Conservation (phyloP, 2,797 vertebrate species). For the Nothura maculosa region DNA sequence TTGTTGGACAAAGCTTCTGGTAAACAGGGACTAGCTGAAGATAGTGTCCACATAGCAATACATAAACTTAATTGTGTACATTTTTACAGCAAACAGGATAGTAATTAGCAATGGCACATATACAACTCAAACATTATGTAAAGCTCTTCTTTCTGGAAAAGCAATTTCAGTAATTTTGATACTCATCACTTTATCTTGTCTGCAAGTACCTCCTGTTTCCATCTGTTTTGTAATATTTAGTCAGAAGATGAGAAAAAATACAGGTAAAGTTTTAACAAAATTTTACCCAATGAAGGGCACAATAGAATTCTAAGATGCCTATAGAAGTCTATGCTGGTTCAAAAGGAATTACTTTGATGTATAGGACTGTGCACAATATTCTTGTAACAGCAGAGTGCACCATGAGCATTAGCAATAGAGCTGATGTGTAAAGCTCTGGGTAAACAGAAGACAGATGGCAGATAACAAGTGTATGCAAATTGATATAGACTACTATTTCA, state of each 20-base stretch:
- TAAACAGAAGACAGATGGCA: background rate
- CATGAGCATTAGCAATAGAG: background rate
- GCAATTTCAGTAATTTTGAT: background rate
- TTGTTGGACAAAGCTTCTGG: background rate
- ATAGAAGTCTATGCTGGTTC: background rate
- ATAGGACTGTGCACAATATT: background rate
- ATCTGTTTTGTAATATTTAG: background rate
- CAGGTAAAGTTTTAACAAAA: background rate
- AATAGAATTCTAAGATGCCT: background rate
- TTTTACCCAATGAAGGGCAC: background rate
- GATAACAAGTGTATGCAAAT: background rate
- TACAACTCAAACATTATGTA: background rate
- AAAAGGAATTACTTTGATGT: background rate
- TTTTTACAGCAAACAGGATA: background rate
- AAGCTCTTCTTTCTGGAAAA: background rate
- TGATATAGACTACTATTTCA: background rate
- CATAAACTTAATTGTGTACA: background rate
- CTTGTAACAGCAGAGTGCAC: background rate
- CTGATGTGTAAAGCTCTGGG: background rate
- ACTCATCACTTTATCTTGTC: background rate
- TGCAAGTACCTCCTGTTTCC: background rate
- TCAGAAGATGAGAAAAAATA: background rate
- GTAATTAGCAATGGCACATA: background rate
- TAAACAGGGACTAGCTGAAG: rapidly evolving
- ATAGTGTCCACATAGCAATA: background rate